phyloP scores from a whole-genome alignment of 2,797 vertebrate genomes.

The Acrossocheilus wenchowensis region DNA sequence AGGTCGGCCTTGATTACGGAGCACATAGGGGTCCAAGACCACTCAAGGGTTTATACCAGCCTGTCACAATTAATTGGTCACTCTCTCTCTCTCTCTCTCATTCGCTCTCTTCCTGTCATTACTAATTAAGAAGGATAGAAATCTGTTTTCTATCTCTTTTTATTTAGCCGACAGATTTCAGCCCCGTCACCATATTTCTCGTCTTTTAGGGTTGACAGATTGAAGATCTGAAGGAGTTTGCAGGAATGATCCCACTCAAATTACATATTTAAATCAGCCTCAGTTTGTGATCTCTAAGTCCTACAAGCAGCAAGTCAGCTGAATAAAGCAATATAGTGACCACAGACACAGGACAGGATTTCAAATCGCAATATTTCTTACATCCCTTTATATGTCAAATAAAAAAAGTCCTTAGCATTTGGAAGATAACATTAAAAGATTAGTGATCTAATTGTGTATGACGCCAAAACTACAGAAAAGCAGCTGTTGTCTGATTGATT shows the following conservation, averaged over 20 bases:
- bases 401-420: neutral
- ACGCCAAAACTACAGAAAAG: neutral
- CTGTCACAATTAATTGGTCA: neutral
- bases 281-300: neutral
- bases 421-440: neutral
- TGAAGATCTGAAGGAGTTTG: neutral
- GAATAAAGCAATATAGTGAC: constrained; percentile 2
- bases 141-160: neutral
- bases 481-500: neutral
- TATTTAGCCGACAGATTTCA: neutral
- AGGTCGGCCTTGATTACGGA: constrained; percentile 12
- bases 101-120: neutral
- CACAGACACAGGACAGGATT: constrained; percentile 3
- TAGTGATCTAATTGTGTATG: too few relatives aligned
- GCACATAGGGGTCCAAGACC: constrained; percentile 32
- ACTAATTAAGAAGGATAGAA: neutral
- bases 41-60: constrained; percentile 8
- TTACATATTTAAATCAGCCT: neutral
- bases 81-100: neutral
- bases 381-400: neutral
- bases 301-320: neutral
- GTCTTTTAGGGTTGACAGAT: neutral
- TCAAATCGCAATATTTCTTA: neutral
- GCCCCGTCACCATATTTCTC: neutral
- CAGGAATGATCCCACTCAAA: neutral